Base-by-base conservation (phyloP, 1,140 invertebrate species). In the Lethocerus indicus region DNA sequence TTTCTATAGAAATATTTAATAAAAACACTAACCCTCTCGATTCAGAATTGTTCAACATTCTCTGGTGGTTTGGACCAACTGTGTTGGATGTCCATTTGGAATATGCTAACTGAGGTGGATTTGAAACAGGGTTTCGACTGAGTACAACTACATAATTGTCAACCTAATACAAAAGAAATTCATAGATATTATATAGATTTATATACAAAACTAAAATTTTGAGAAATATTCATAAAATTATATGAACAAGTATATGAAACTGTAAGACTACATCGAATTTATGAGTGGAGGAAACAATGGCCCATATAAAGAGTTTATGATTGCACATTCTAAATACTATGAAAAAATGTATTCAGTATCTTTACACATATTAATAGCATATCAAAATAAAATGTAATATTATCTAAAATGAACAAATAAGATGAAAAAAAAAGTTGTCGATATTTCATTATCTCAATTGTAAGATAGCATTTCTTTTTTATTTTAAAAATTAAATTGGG, bases 71-170 rank as follows among this genome's bases (percentile, higher is more conserved):
- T 27, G 24, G 25, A 16, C 40, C 51, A 36, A 42, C 43, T 20
- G 44, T 29, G 21, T 51, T 50, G 9, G 53, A 52, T 20, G 44
- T 53, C 56, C 53, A 57, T 29, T 48, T 49, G 20, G 53, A 40
- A 40, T 54, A 54, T 13, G 51, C 39, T n/a, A 50, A 49, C n/a
- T 43, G 32, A 43, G 53, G 51, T 1, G 28, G 44, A 21, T 46
- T 51, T 13, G 51, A 49, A 13, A 51, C 53, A 23, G 58, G 58
- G 41, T 56, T 67, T 47, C 64, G 63, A 36, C 64, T 67, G 20
- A 71, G 57, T 32, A 70, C 63, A 7, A 70, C 60, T n/a, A 71
- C 59, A 51, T 66, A 57, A 53, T 70, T 63, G 27, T 68, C 69
- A 28, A 67, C 61, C 68, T 67, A 37, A 13, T 54, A 51, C 56